Conservation (phyloP, 2,888 invertebrate species). For the Dicyrtoma fusca region DNA sequence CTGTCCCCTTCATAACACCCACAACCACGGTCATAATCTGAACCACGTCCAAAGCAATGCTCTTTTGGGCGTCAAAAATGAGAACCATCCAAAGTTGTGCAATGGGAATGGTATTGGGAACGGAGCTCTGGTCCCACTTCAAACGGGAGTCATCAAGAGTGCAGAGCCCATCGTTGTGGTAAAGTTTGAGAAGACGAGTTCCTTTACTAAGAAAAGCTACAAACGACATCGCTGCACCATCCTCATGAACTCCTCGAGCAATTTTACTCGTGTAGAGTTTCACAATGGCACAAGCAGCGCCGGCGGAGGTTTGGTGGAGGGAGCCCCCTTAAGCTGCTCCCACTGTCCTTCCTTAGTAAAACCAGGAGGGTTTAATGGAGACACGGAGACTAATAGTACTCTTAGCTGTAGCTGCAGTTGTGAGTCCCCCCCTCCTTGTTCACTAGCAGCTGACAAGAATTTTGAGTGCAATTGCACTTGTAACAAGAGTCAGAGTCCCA, state of each 20-base stretch:
- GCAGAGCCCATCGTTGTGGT: conserved; percentile 52
- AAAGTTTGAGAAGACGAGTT: conserved; percentile 48
- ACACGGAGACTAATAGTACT: too few relatives aligned
- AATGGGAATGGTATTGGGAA: conserved; percentile 18
- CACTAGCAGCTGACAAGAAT: too few relatives aligned
- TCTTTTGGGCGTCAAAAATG: too few relatives aligned
- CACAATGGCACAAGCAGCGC: neutral
- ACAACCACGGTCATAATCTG: too few relatives aligned
- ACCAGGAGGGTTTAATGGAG: neutral
- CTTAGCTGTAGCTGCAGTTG: too few relatives aligned
- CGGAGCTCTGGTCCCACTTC: neutral
- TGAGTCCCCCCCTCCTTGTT: too few relatives aligned
- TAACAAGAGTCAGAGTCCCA: conserved; percentile 5
- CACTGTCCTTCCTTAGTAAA: neutral
- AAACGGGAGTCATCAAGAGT: neutral
- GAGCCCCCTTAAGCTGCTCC: neutral
- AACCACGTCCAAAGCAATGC: neutral
- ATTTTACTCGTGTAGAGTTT: neutral
- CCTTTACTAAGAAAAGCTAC: neutral
- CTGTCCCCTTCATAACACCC: too few relatives aligned
- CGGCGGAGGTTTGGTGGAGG: neutral
- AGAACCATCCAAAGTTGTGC: too few relatives aligned
- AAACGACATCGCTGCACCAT: conserved; percentile 48
- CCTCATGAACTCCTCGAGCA: conserved; percentile 39
- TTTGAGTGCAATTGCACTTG: too few relatives aligned